Percentiles rank a stretch among this genome's conserved stretches.
Conservation (phyloP, 2,797 vertebrate genomes). For the Numenius phaeopus region DNA sequence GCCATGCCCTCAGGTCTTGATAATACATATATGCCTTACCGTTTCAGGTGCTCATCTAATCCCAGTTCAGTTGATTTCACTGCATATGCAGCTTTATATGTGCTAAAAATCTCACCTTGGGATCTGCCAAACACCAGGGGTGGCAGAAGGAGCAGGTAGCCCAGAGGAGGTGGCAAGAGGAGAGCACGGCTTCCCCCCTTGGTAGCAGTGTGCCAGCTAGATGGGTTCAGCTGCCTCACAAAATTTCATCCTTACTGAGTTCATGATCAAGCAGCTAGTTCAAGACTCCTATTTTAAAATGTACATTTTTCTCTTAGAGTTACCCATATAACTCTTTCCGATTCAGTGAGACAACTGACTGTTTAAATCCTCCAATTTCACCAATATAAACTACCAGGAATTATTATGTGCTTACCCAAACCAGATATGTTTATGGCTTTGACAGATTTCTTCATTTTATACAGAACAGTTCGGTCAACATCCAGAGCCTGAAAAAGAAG, state of each 20-base stretch:
- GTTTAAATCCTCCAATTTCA: neutral
- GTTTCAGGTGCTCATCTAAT: neutral
- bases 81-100: neutral
- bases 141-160: neutral
- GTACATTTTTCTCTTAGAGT: neutral
- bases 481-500: slow-evolving; percentile 89
- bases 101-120: neutral
- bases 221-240: neutral
- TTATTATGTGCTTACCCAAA: slow-evolving; percentile 87
- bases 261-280: neutral
- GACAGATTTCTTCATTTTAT: slow-evolving; percentile 99
- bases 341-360: neutral
- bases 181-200: neutral
- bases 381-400: neutral
- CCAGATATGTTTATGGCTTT: slow-evolving; percentile 98
- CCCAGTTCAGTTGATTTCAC: neutral
- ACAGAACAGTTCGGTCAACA: slow-evolving; percentile 95
- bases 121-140: neutral
- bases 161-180: neutral
- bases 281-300: neutral
- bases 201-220: neutral
- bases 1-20: neutral
- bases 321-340: neutral
- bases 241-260: neutral
- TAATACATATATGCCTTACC: neutral